Base-by-base conservation (phyloP, 1,140 invertebrate species). In the Marisa cornuarietis region DNA sequence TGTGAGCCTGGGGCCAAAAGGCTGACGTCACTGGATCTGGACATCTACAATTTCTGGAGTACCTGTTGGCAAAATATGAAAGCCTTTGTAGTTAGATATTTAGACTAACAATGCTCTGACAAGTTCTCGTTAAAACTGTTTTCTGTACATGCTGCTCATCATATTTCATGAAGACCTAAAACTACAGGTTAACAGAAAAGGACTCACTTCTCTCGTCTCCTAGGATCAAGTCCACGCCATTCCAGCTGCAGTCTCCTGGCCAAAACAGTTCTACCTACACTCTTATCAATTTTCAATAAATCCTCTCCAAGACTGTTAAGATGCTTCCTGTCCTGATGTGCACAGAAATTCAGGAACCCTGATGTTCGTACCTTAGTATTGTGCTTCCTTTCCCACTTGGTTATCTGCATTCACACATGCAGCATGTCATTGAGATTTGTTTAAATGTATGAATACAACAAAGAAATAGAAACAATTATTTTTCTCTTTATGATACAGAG, bases 1-100 rank as follows among this genome's bases (percentile, higher is more conserved):
- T 95, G 85, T 95, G 93, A 65, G 93, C 90, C 87, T 96, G 94
- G 42, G 96, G 94, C 71, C 94, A 93, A 83, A 93, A 94, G 72
- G 92, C 90, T 6, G 94, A 93, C 24, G 92, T 92, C 0, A 96
- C 87, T 0, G 97, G 96, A 90, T 97, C 92, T 51, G 91, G 91
- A 83, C 88, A 88, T 58, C 63, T 69, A 10, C 24, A 22, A n/a
- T 74, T 65, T 86, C 82, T 81, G 87, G 88, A 78, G 76, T 87
- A 89, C 69, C 87, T 90, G 85, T 68, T 81, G 68, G 74, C 69
- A 72, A 58, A 75, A 52, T 78, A 68, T 10, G 71, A 72, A n/a
- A 72, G 11, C 49, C 22, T 72, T n/a, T 72, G 71, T 42, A 22
- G 5, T 42, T 68, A 18, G 54, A 58, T n/a, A 58, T 6, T 6